Conservation (phyloP, 2,797 vertebrate species). For the Sebastolobus altivelis region DNA sequence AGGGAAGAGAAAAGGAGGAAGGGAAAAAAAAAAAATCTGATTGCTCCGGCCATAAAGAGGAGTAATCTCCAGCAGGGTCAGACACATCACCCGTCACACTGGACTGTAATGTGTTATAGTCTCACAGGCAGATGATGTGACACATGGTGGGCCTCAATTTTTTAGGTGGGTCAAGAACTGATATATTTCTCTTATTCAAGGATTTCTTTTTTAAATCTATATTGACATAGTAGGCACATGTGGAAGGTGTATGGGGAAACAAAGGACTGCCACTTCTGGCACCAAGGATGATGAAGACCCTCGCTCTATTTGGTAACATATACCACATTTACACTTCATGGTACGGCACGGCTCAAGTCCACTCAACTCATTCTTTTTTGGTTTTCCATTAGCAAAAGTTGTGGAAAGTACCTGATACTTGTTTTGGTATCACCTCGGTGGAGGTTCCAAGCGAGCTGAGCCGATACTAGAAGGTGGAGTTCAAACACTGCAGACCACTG, state of each 20-base stretch:
- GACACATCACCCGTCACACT: slow-evolving; percentile 77
- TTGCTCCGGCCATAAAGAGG: slow-evolving; percentile 84
- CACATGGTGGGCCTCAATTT: slow-evolving; percentile 50
- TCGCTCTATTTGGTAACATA: not conserved
- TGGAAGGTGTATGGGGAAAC: slow-evolving; percentile 23
- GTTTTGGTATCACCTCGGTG: no score
- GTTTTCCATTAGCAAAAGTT: not conserved
- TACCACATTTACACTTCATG: not conserved
- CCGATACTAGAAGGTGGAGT: no score
- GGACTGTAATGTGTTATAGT: slow-evolving; percentile 73
- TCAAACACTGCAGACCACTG: no score
- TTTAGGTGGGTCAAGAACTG: slow-evolving; percentile 1
- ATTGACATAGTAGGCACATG: slow-evolving; percentile 30
- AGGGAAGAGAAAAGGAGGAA: slow-evolving; percentile 58
- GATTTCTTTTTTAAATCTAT: slow-evolving; percentile 18
- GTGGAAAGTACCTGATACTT: not conserved
- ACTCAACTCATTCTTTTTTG: not conserved
- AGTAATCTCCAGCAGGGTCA: slow-evolving; percentile 81
- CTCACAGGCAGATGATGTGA: slow-evolving; percentile 66
- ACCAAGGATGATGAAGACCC: not conserved
- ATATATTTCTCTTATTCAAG: slow-evolving; percentile 23
- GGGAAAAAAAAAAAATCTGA: slow-evolving; percentile 69
- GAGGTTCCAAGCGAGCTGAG: no score
- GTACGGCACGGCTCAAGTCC: not conserved
- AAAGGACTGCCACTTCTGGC: slow-evolving; percentile 1